phyloP scores from a whole-genome alignment of 2,113 vertebrate species.

The Vulpes vulpes region DNA sequence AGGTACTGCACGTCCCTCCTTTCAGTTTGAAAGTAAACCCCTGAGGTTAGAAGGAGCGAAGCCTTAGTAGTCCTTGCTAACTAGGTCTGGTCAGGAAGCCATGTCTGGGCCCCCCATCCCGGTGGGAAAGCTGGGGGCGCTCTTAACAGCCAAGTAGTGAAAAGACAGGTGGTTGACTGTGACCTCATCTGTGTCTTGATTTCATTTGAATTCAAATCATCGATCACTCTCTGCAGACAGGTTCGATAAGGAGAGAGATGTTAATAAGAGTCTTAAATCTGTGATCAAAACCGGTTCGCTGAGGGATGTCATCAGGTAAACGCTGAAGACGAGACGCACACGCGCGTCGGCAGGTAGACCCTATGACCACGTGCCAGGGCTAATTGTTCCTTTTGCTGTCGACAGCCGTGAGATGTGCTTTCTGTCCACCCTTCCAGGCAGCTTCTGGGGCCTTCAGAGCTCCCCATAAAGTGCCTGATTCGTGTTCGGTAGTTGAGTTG shows the following conservation, averaged over 20 bases:
- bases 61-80: background rate
- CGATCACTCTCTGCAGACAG: background rate
- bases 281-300: background rate
- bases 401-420: background rate
- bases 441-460: background rate
- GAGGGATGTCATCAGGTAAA: background rate
- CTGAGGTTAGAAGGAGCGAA: background rate
- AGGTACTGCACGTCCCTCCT: background rate
- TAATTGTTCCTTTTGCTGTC: background rate
- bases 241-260: background rate
- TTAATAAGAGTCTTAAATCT: constrained; percentile 20
- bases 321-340: background rate
- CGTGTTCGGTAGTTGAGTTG: constrained; percentile 14
- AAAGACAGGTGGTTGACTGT: background rate
- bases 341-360: background rate
- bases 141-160: background rate
- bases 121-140: background rate
- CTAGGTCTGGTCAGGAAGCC: background rate
- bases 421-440: background rate
- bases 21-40: background rate
- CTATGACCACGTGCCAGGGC: background rate
- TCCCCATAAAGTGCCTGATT: background rate
- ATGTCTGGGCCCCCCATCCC: too few relatives aligned
- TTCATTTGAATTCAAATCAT: constrained; percentile 22
- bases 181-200: background rate